These are phyloP conservation scores for Drosophila anceps DNA, from an alignment of 2,888 invertebrate genomes.

Conservation along the genomic window DNA sequence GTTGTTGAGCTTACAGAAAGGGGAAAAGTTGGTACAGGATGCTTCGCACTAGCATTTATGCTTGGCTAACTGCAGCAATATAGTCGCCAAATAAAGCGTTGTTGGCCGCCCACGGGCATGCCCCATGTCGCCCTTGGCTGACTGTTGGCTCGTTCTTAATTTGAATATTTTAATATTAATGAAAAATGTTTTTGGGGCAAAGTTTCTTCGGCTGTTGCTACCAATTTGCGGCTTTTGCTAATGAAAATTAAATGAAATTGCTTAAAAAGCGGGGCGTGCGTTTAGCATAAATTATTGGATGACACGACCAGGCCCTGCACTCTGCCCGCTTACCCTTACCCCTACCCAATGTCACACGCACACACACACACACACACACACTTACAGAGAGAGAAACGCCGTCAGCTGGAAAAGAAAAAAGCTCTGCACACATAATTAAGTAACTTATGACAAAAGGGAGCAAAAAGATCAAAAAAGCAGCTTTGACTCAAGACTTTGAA, in stretches of 20 bases:
- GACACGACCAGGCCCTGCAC: slow-evolving; percentile 24
- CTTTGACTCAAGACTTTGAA: slow-evolving; percentile 41
- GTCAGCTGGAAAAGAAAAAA: not conserved
- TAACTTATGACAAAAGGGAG: slow-evolving; percentile 45
- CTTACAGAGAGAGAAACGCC: not conserved
- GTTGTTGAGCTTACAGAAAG: not conserved
- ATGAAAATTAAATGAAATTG: slow-evolving; percentile 79
- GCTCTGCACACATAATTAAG: slow-evolving; percentile 68
- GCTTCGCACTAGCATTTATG: slow-evolving; percentile 13
- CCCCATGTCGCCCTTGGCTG: slow-evolving; percentile 14
- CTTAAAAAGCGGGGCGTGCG: slow-evolving; percentile 66
- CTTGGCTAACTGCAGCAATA: slow-evolving; percentile 12
- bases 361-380: not conserved
- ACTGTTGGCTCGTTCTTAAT: slow-evolving; percentile 55
- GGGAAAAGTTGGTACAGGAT: not conserved
- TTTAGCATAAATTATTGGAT: slow-evolving; percentile 66
- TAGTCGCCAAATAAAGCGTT: slow-evolving; percentile 14
- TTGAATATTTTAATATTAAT: slow-evolving; percentile 80
- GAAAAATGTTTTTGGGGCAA: slow-evolving; percentile 67
- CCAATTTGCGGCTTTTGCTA: slow-evolving; percentile 68
- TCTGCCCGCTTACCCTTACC: not conserved
- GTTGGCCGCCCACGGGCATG: not conserved
- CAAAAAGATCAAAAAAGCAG: slow-evolving; percentile 22
- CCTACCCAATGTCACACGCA: not conserved
- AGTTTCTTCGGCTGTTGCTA: slow-evolving; percentile 60